Conservation (phyloP, 2,797 vertebrate genomes). For the Zenarchopterus dispar region DNA sequence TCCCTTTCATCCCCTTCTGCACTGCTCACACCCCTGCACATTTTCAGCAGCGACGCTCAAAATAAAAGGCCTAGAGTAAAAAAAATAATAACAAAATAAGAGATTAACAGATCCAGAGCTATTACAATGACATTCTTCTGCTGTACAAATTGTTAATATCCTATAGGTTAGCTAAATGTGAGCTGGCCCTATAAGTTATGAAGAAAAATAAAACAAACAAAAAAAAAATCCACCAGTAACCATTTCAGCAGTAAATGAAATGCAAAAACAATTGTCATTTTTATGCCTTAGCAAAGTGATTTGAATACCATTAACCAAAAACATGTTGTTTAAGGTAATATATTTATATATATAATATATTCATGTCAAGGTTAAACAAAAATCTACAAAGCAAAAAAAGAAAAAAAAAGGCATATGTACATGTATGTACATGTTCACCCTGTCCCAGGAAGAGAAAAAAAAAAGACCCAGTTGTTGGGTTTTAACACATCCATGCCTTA, state of each 20-base stretch:
- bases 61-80: constrained; percentile 47
- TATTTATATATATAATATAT: constrained; percentile 73
- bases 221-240: constrained; percentile 88
- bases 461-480: constrained; percentile 58
- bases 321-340: constrained; percentile 66
- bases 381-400: constrained; percentile 87
- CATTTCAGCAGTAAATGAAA: constrained; percentile 87
- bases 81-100: constrained; percentile 57
- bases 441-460: constrained; percentile 55
- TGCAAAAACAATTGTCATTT: constrained; percentile 68
- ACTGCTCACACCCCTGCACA: constrained; percentile 24
- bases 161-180: constrained; percentile 86
- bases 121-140: constrained; percentile 92
- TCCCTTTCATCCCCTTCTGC: constrained; percentile 19
- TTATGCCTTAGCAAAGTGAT: constrained; percentile 82
- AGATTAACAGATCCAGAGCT: constrained; percentile 87
- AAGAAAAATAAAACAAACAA: too few species aligned
- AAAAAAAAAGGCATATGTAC: constrained; percentile 91
- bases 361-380: constrained; percentile 72
- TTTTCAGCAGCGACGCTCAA: constrained; percentile 79
- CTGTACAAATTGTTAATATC: constrained; percentile 94
- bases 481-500: constrained; percentile 59
- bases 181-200: constrained; percentile 89
- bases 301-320: constrained; percentile 81
- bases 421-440: constrained; percentile 89